Evolutionary conservation across 1,140 invertebrate species (phyloP).

Genomic region (Sitophilus oryzae): DNA sequence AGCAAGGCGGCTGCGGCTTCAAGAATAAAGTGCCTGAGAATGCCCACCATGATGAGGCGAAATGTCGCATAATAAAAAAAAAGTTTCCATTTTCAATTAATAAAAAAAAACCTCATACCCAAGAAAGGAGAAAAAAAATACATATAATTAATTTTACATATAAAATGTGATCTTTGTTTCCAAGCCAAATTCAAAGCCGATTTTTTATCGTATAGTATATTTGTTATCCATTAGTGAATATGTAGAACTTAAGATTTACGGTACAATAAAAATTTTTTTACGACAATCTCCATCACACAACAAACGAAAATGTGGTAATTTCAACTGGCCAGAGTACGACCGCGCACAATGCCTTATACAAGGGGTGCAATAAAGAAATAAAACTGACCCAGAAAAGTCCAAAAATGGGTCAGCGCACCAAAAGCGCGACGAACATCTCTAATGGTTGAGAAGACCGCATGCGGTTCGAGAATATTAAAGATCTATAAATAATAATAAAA

Average conservation of each 20-base stretch:
- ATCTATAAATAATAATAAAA: background rate
- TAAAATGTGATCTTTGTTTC: too few relatives aligned
- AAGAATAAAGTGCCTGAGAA: too few relatives aligned
- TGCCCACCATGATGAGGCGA: too few relatives aligned
- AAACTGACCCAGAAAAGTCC: background rate
- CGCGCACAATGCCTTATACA: background rate
- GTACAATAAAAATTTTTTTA: background rate
- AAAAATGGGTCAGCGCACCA: background rate
- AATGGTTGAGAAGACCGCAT: background rate
- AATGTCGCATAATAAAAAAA: too few relatives aligned
- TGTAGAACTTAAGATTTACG: background rate
- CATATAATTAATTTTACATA: too few relatives aligned
- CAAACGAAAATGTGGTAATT: background rate
- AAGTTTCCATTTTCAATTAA: too few relatives aligned
- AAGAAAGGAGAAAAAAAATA: too few relatives aligned
- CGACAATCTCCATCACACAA: background rate
- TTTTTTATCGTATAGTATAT: too few relatives aligned
- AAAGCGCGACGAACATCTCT: background rate
- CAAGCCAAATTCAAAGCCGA: too few relatives aligned
- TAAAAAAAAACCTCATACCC: too few relatives aligned
- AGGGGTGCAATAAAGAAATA: background rate
- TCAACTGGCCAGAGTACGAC: background rate
- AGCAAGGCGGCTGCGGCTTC: too few relatives aligned
- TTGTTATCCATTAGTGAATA: too few relatives aligned
- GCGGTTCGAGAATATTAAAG: background rate